Evolutionary conservation across 2,113 vertebrate species (phyloP).

Genomic region (Silurus asotus): DNA sequence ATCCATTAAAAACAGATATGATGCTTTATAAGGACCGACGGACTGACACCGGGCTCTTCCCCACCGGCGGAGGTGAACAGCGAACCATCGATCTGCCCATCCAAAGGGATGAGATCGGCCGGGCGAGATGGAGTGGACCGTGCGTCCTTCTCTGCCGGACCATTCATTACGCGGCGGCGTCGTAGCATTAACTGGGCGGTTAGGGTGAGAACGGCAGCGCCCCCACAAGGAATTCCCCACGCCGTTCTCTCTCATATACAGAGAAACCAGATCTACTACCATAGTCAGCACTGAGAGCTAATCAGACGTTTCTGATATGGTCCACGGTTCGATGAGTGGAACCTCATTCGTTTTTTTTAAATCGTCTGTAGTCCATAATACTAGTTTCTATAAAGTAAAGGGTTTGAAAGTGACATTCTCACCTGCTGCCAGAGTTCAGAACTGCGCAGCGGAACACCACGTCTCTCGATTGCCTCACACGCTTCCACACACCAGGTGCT

Average conservation of each 20-base stretch:
- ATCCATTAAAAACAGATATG: background rate
- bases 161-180: constrained; percentile 75
- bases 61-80: background rate
- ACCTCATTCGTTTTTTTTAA: background rate
- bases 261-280: constrained; percentile 30
- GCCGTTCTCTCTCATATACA: constrained; percentile 61
- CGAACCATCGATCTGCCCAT: background rate
- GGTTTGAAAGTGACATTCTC: background rate
- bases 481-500: constrained; percentile 9
- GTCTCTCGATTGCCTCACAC: constrained; percentile 34
- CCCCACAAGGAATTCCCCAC: constrained; percentile 67
- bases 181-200: constrained; percentile 69
- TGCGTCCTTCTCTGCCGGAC: constrained; percentile 54
- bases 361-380: background rate
- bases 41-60: background rate
- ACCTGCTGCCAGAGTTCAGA: background rate
- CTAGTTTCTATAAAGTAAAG: background rate
- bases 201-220: constrained; percentile 64
- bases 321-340: background rate
- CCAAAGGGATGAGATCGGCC: constrained; percentile 61
- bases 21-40: background rate
- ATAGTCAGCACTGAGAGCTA: background rate
- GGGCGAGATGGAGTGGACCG: constrained; percentile 59
- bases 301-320: constrained; percentile 3
- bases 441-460: constrained; percentile 31